Evolutionary conservation across 2,113 vertebrate genomes (phyloP).

Genomic region (Halcyon senegalensis): DNA sequence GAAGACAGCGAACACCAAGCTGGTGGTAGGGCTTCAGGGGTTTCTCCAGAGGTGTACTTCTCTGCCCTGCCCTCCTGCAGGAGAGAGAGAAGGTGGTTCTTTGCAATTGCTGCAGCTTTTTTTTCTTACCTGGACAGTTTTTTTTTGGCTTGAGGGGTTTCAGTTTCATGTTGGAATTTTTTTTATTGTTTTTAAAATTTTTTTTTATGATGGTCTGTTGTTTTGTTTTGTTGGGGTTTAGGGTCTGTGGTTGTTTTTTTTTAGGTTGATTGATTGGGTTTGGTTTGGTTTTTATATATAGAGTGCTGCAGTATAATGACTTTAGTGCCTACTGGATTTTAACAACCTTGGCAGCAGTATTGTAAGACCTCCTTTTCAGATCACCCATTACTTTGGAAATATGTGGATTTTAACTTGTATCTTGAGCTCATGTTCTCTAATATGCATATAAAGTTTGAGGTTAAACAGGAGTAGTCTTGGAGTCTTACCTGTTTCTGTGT

Average conservation of each 20-base stretch:
- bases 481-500: not conserved
- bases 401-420: not conserved
- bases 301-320: conserved; percentile 27
- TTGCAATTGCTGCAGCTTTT: not conserved
- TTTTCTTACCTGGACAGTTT: not conserved
- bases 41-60: not conserved
- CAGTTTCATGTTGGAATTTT: not conserved
- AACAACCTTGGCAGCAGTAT: conserved; percentile 36
- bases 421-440: not conserved
- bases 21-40: not conserved
- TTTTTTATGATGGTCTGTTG: not conserved
- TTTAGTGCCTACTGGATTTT: conserved; percentile 57
- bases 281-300: not conserved
- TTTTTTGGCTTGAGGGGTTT: not conserved
- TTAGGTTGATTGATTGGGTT: too few relatives aligned
- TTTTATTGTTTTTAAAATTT: not conserved
- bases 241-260: not conserved
- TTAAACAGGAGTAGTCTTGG: not conserved
- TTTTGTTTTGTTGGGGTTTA: not conserved
- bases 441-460: not conserved
- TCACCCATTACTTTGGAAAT: not conserved
- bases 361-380: conserved; percentile 3
- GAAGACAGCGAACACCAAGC: not conserved
- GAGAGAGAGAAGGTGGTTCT: not conserved
- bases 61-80: not conserved